These are phyloP conservation scores for Nannospalax galili DNA, from an alignment of 2,113 vertebrate genomes.

Conservation along the genomic window DNA sequence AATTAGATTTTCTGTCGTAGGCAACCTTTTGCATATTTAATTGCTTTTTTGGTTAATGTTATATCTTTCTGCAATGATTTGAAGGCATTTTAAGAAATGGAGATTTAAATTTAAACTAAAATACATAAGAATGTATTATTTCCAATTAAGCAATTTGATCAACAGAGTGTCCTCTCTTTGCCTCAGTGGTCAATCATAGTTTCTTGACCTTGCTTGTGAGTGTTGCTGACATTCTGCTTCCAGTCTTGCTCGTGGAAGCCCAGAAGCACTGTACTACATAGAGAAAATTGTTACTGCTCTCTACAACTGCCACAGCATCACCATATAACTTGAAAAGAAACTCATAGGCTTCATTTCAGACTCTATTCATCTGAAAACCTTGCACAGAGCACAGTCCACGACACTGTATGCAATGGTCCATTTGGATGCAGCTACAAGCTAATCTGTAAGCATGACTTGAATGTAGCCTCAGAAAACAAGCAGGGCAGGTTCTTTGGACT, in stretches of 20 bases:
- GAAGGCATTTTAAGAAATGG: neutral
- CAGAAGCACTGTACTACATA: neutral
- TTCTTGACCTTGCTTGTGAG: neutral
- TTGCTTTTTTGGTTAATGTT: neutral
- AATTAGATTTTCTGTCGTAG: slow-evolving; percentile 39
- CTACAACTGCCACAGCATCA: neutral
- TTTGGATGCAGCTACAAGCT: neutral
- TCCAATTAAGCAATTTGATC: neutral
- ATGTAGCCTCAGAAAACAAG: neutral
- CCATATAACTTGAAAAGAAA: fast-evolving
- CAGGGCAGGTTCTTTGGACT: neutral
- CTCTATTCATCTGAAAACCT: no score
- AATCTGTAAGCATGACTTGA: neutral
- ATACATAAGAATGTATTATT: neutral
- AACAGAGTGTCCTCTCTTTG: neutral
- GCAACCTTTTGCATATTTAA: slow-evolving; percentile 21
- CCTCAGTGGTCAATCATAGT: neutral
- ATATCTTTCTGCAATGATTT: neutral
- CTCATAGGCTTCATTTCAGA: neutral
- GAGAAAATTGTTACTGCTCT: neutral
- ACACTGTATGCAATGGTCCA: fast-evolving
- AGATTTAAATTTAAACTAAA: slow-evolving; percentile 5
- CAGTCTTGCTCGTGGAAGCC: neutral
- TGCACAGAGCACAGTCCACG: fast-evolving
- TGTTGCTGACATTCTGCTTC: neutral